Base-by-base conservation (phyloP, 2,113 vertebrate genomes). In the Passerina amoena region DNA sequence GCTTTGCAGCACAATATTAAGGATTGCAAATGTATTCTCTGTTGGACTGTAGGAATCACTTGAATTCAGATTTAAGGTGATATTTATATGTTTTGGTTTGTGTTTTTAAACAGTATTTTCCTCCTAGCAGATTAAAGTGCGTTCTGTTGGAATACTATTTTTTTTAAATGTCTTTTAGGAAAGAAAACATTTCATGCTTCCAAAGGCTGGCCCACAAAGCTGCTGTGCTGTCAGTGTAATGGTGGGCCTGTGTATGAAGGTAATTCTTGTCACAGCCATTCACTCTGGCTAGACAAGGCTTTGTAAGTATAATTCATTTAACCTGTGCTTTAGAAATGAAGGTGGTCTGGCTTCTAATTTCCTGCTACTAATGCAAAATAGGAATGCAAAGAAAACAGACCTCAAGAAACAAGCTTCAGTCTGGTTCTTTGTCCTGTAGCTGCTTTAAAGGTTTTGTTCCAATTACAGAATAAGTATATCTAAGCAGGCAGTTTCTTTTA, bases 331-430 rank as follows among this genome's bases (percentile, higher is more conserved):
- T 92, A 84, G 80, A 94, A 95, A 93, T 60, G 5, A 75, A 79
- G 82, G 86, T 94, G 69, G 90, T 78, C 91, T 89, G 47, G 23
- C 47, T 96, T 82, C 83, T 66, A 56, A 90, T 88, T 95, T 90
- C 75, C 69, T 78, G 54, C 45, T 78, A 65, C 54, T 45, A 66
- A 60, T 64, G 47, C 59, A 60, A 85, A 82, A 45, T 35, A 70
- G n/a, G 66, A 82, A 88, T 50, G 50, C 27, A 64, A 68, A 54
- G 73, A 81, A 82, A 77, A 61, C 22, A 68, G 66, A 38, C 37
- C 15, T 57, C 2, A 1, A 40, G n/a, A 50, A 89, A n/a, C 42
- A 72, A 63, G 50, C 16, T 77, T 80, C 27, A 59, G 50, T 54
- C 70, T 65, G 33, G 8, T 59, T 68, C 90, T 96, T 94, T 94